A percentile compares a stretch with the other conserved stretches of the same genome.
phyloP scores from a whole-genome alignment of 2,888 invertebrate species.

The Tenthredo distinguenda region DNA sequence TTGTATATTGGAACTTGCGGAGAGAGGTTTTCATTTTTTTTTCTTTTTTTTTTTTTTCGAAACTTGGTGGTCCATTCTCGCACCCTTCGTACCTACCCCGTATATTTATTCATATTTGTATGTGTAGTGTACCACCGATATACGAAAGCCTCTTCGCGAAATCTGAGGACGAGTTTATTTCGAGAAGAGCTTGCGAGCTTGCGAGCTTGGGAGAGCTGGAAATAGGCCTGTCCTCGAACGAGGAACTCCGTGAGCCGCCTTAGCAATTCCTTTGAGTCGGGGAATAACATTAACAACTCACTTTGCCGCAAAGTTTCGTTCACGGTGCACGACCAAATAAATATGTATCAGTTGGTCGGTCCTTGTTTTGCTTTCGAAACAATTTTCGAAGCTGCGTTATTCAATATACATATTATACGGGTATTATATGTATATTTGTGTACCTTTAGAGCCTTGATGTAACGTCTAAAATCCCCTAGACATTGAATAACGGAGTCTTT shows the following conservation, averaged over 20 bases:
- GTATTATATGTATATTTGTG: neutral
- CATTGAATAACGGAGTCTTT: neutral
- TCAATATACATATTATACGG: conserved; percentile 5
- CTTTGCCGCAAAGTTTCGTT: conserved; percentile 22
- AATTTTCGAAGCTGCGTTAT: conserved; percentile 23
- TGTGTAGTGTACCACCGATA: conserved; percentile 3
- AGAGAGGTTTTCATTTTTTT: neutral
- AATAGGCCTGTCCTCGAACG: neutral
- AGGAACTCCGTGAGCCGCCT: conserved; percentile 28
- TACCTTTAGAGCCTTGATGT: neutral
- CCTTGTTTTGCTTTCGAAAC: conserved; percentile 16
- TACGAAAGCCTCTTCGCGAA: neutral
- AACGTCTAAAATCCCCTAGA: neutral
- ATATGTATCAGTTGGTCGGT: conserved; percentile 33
- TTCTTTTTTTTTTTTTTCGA: neutral
- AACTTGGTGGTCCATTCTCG: neutral
- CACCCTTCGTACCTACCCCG: neutral
- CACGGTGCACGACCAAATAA: conserved; percentile 16
- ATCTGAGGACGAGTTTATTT: conserved; percentile 16
- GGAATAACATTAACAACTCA: conserved; percentile 45
- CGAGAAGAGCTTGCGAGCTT: conserved; percentile 16
- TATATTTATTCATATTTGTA: conserved; percentile 8
- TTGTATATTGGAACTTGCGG: neutral
- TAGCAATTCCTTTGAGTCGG: conserved; percentile 32
- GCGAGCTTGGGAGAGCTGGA: neutral